Percentiles rank a stretch among this genome's conserved stretches.
phyloP scores from a whole-genome alignment of 1,140 invertebrate genomes.

The Zaprionus inermis region DNA sequence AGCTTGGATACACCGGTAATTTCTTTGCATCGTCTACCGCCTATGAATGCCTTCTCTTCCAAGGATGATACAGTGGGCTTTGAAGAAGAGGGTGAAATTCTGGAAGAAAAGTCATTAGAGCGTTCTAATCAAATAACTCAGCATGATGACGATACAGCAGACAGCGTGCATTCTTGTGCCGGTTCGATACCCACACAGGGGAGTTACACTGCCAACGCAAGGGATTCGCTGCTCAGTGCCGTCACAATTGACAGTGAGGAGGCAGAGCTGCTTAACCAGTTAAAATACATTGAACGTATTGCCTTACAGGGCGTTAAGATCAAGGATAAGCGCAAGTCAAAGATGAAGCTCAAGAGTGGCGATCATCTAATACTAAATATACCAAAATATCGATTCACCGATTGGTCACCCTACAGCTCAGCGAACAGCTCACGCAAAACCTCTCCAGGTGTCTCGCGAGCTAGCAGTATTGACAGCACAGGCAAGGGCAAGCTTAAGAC shows the following conservation, averaged over 20 bases:
- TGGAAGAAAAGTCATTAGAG: conserved; percentile 86
- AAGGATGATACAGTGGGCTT: conserved; percentile 93
- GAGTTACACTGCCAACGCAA: conserved; percentile 53
- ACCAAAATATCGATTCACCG: conserved; percentile 82
- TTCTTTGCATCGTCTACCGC: conserved; percentile 90
- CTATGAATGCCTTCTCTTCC: conserved; percentile 93
- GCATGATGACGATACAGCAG: conserved; percentile 72
- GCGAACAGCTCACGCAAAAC: conserved; percentile 83
- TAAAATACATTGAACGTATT: conserved; percentile 81
- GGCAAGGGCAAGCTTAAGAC: conserved; percentile 75
- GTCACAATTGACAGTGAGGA: conserved; percentile 87
- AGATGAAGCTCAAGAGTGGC: conserved; percentile 80
- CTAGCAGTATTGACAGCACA: conserved; percentile 82
- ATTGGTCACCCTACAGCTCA: conserved; percentile 82
- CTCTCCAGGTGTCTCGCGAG: conserved; percentile 79
- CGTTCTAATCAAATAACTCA: conserved; percentile 38
- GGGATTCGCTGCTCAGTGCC: conserved; percentile 68
- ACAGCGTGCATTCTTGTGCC: conserved; percentile 79
- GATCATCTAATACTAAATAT: conserved; percentile 83
- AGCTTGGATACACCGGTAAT: conserved; percentile 93
- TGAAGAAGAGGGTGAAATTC: conserved; percentile 88
- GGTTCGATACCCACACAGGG: conserved; percentile 80
- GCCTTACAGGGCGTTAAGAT: conserved; percentile 84
- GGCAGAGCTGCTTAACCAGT: conserved; percentile 85
- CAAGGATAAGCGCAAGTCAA: conserved; percentile 82